Conservation (phyloP, 2,113 vertebrate genomes). For the Periophthalmus modestus region DNA sequence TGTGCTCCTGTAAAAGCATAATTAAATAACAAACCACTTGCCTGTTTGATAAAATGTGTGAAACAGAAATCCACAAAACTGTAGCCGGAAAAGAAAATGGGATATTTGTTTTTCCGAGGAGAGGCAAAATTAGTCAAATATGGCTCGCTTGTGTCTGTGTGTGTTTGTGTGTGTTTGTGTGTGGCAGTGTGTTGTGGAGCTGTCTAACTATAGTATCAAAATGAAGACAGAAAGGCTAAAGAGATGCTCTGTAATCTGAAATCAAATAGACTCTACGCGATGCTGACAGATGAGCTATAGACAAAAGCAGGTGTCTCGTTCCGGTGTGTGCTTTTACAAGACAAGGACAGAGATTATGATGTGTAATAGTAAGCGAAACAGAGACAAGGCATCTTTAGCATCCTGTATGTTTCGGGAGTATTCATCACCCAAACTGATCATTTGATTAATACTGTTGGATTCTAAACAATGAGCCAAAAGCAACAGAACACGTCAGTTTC, state of each 20-base stretch:
- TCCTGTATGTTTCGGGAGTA: not conserved
- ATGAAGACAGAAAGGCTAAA: not conserved
- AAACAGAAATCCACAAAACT: slow-evolving; percentile 22
- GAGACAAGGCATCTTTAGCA: not conserved
- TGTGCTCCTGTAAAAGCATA: not conserved
- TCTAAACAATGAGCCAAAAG: slow-evolving; percentile 14
- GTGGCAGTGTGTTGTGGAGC: not conserved
- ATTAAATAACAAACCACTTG: slow-evolving; percentile 19
- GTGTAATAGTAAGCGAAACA: not conserved
- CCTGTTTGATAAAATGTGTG: slow-evolving; percentile 37
- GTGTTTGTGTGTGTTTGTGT: not conserved
- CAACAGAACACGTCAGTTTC: not conserved
- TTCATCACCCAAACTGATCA: not conserved
- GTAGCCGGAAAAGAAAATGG: slow-evolving; percentile 18
- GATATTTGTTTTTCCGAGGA: slow-evolving; percentile 35
- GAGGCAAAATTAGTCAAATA: slow-evolving; percentile 18
- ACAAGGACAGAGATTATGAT: not conserved
- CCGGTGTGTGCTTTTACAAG: not conserved
- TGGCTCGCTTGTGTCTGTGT: not conserved
- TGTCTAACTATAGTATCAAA: slow-evolving; percentile 3
- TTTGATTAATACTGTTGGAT: slow-evolving; percentile 11
- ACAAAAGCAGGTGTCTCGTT: not conserved
- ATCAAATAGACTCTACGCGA: not conserved
- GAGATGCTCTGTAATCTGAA: not conserved
- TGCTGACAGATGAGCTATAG: slow-evolving; percentile 1